A percentile compares a stretch with the other conserved stretches of the same genome.
Evolutionary conservation across 1,140 invertebrate species (phyloP).

Genomic region (Varroa destructor): DNA sequence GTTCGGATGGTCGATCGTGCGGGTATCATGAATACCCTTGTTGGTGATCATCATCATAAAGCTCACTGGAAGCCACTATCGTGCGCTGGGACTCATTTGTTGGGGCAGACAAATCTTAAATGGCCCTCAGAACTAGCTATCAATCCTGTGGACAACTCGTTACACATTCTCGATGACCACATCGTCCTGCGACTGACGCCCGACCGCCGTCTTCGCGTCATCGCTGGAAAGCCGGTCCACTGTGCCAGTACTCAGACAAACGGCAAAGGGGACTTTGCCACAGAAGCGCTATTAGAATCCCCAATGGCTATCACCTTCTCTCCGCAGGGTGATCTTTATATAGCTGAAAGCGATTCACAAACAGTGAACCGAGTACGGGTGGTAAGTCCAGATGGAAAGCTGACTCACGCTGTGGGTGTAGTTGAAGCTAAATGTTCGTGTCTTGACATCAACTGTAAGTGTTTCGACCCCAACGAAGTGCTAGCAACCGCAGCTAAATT

Average conservation of each 20-base stretch:
- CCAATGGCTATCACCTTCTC: conserved; percentile 62
- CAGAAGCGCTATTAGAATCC: conserved; percentile 38
- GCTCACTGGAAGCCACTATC: conserved; percentile 78
- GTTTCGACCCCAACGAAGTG: conserved; percentile 75
- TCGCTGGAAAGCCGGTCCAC: conserved; percentile 77
- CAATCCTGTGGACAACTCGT: conserved; percentile 77
- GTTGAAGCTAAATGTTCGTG: conserved; percentile 44
- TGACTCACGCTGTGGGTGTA: conserved; percentile 44
- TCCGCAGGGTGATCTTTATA: conserved; percentile 77
- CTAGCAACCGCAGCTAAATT: conserved; percentile 77
- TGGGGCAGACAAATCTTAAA: conserved; percentile 58
- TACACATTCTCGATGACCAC: conserved; percentile 89
- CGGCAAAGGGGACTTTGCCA: conserved; percentile 33
- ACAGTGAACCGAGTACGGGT: conserved; percentile 70
- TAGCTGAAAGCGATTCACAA: conserved; percentile 80
- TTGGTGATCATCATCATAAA: conserved; percentile 70
- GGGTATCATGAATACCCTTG: conserved; percentile 83
- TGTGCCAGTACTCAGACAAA: conserved; percentile 47
- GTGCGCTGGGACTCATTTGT: conserved; percentile 53
- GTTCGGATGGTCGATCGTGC: conserved; percentile 72
- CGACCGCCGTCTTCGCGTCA: conserved; percentile 62
- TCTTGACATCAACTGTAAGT: conserved; percentile 48
- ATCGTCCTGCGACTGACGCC: conserved; percentile 78
- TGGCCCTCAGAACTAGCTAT: conserved; percentile 88
- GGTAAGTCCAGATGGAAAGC: conserved; percentile 42